Evolutionary conservation across 1,140 invertebrate species (phyloP).

Genomic region (Protaetia brevitarsis): DNA sequence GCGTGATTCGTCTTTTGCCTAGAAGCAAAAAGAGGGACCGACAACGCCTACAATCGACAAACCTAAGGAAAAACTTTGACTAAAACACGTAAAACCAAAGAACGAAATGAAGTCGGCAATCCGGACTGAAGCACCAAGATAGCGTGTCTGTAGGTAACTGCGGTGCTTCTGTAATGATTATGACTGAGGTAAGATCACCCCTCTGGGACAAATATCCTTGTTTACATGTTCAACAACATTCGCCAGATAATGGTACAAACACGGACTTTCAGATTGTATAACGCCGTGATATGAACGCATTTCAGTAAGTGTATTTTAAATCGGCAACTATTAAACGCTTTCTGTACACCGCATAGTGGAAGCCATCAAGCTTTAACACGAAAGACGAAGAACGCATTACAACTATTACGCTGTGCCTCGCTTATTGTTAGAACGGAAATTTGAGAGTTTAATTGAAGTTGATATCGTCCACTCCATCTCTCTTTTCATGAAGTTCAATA

Average conservation of each 20-base stretch:
- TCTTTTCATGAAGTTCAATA: too few relatives aligned
- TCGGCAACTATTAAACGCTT: constrained; percentile 6
- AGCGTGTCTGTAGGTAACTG: constrained; percentile 29
- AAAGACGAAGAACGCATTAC: background rate
- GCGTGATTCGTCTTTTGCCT: background rate
- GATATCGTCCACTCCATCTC: too few relatives aligned
- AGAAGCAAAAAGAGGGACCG: background rate
- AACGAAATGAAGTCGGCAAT: background rate
- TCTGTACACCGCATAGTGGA: background rate
- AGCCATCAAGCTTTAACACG: constrained; percentile 11
- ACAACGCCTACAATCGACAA: background rate
- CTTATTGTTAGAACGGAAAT: too few relatives aligned
- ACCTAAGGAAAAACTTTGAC: background rate
- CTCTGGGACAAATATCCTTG: constrained; percentile 29
- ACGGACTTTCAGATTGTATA: background rate
- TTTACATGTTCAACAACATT: constrained; percentile 29
- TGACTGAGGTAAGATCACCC: constrained; percentile 28
- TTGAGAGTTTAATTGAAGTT: too few relatives aligned
- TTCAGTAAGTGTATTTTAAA: constrained; percentile 18
- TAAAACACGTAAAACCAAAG: constrained; percentile 10
- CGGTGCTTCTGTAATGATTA: constrained; percentile 28
- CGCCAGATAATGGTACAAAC: constrained; percentile 4
- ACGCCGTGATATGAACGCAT: background rate
- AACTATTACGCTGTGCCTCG: too few relatives aligned
- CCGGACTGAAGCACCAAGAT: constrained; percentile 17